phyloP scores from a whole-genome alignment of 64 coral and sea anemone genomes.

The Montipora efflorescens region DNA sequence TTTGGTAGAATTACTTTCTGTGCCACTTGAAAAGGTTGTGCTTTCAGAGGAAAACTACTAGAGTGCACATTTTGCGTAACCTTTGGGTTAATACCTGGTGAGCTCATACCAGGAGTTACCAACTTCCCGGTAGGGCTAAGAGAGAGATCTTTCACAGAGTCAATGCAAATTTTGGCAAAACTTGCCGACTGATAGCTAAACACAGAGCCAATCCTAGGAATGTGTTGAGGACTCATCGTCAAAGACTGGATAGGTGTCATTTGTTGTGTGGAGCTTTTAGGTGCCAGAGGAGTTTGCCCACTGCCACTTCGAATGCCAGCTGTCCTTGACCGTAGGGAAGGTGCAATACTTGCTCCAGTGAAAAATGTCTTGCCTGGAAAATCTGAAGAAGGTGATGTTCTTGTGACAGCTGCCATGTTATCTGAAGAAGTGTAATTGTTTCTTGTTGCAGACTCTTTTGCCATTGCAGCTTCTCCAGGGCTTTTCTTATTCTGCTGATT shows the following conservation, averaged over 20 bases:
- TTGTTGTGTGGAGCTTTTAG: not conserved
- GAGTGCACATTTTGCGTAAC: not conserved
- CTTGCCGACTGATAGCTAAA: conserved; percentile 16
- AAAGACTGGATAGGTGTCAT: not conserved
- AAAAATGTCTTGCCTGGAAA: not conserved
- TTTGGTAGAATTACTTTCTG: not conserved
- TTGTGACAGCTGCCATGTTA: conserved; percentile 4
- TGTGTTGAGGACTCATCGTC: not conserved
- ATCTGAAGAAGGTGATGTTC: not conserved
- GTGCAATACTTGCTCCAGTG: conserved; percentile 16
- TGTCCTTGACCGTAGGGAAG: not conserved
- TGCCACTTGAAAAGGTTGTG: not conserved
- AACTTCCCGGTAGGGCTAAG: not conserved
- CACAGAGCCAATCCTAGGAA: conserved; percentile 27
- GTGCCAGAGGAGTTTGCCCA: conserved; percentile 14
- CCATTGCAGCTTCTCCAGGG: not conserved
- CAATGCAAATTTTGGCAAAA: conserved; percentile 2
- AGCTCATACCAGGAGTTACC: not conserved
- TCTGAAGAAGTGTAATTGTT: not conserved
- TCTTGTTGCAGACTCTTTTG: not conserved
- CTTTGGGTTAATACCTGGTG: not conserved
- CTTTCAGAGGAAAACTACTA: not conserved
- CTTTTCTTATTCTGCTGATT: conserved; percentile 13
- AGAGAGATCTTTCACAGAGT: conserved; percentile 31
- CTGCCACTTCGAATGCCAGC: not conserved